These are phyloP conservation scores for Tachysurus fulvidraco DNA, from an alignment of 2,113 vertebrate species.

Conservation along the genomic window DNA sequence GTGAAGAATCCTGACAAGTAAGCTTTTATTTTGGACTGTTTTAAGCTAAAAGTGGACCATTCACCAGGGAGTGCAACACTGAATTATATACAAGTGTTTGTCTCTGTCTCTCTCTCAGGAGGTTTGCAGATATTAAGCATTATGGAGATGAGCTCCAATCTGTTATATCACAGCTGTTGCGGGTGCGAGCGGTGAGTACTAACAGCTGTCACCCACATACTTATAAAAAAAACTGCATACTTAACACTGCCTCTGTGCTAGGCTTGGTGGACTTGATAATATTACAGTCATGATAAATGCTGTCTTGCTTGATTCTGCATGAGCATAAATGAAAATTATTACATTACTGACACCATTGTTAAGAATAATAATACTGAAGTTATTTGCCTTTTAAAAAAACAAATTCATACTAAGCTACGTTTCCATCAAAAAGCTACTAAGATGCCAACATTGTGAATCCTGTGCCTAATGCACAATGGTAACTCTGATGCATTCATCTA, in stretches of 20 bases:
- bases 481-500: not conserved
- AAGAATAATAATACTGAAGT: not conserved
- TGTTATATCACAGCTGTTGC: conserved; percentile 84
- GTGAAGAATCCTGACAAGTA: conserved; percentile 97
- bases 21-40: conserved; percentile 53
- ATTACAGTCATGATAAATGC: not conserved
- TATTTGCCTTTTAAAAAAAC: not conserved
- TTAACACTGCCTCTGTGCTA: not conserved
- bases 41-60: not conserved
- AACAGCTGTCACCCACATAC: conserved; percentile 44
- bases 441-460: not conserved
- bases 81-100: not conserved
- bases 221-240: not conserved
- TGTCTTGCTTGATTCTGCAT: not conserved
- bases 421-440: not conserved
- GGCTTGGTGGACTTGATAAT: not conserved
- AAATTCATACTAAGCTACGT: not conserved
- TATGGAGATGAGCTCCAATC: conserved; percentile 86
- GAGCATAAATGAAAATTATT: not conserved
- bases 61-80: not conserved
- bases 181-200: conserved; percentile 85
- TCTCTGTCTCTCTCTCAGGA: conserved; percentile 67
- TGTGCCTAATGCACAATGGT: not conserved
- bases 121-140: conserved; percentile 83
- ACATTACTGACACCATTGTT: not conserved